phyloP scores from a whole-genome alignment of 1,140 invertebrate genomes.

The Portunus trituberculatus region DNA sequence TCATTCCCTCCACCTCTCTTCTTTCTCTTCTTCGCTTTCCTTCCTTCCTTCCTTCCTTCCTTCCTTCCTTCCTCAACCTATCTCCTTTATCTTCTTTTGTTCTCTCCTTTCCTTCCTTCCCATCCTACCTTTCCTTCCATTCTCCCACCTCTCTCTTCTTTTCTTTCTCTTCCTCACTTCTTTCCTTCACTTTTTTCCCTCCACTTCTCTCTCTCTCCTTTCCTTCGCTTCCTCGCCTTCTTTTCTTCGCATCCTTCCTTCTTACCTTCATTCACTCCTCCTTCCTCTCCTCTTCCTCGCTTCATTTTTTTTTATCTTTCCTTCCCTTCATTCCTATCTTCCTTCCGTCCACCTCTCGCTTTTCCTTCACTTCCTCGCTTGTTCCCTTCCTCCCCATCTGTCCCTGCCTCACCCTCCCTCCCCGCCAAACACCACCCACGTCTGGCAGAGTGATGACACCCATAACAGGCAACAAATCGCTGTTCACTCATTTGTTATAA shows the following conservation, averaged over 20 bases:
- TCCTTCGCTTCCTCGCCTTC: background rate
- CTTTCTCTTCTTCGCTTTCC: background rate
- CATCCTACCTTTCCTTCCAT: no score
- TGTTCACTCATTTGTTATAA: no score
- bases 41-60: background rate
- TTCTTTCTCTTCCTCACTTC: background rate
- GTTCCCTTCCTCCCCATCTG: background rate
- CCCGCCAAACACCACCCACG: background rate
- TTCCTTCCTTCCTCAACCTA: background rate
- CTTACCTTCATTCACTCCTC: background rate
- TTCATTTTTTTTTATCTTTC: background rate
- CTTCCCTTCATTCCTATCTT: background rate
- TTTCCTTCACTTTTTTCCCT: background rate
- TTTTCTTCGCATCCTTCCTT: background rate
- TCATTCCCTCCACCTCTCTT: no score
- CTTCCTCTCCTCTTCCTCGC: background rate
- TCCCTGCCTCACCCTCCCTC: background rate
- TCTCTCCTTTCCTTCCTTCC: no score
- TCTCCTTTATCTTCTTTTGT: no score
- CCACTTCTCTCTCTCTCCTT: background rate
- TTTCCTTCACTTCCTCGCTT: background rate
- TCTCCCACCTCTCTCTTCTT: no score
- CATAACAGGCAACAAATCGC: no score
- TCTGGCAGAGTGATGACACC: no score
- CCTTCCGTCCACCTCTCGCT: background rate